These are phyloP conservation scores for Invenusta paracnida DNA, from an alignment of 2,888 invertebrate genomes.

Conservation along the genomic window DNA sequence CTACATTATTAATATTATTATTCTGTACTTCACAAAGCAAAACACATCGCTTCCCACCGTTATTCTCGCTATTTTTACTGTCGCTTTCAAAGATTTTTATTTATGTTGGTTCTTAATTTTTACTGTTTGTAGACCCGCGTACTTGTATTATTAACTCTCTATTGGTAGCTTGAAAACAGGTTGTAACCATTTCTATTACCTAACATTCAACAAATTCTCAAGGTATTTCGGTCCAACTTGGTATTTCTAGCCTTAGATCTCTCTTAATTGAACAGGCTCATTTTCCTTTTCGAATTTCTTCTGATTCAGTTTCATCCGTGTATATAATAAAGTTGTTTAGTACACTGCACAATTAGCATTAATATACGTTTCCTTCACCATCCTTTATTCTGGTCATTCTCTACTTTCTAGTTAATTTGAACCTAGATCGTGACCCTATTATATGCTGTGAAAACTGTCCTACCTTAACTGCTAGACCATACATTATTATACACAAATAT, in stretches of 20 bases:
- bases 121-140: constrained; percentile 10
- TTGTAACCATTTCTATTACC: background rate
- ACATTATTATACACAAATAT: background rate
- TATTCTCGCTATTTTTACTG: constrained; percentile 18
- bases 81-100: constrained; percentile 29
- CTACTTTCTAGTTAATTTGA: background rate
- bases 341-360: too few relatives aligned
- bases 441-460: constrained; percentile 17
- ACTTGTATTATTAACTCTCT: background rate
- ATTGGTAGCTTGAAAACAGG: background rate
- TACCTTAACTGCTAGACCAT: background rate
- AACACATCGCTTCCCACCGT: constrained; percentile 23
- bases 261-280: constrained; percentile 12
- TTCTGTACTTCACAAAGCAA: background rate
- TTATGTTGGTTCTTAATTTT: constrained; percentile 26
- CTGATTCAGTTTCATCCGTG: background rate
- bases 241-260: constrained; percentile 26
- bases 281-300: constrained; percentile 21
- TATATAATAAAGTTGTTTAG: background rate
- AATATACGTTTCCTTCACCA: background rate
- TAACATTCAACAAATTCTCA: background rate
- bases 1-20: background rate
- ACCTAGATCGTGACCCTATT: constrained; percentile 1
- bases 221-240: background rate
- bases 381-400: constrained; percentile 11